Evolutionary conservation across 2,888 invertebrate genomes (phyloP), one percentile per base, ranked within the genome.

Genomic region (Ariolimax columbianus): DNA sequence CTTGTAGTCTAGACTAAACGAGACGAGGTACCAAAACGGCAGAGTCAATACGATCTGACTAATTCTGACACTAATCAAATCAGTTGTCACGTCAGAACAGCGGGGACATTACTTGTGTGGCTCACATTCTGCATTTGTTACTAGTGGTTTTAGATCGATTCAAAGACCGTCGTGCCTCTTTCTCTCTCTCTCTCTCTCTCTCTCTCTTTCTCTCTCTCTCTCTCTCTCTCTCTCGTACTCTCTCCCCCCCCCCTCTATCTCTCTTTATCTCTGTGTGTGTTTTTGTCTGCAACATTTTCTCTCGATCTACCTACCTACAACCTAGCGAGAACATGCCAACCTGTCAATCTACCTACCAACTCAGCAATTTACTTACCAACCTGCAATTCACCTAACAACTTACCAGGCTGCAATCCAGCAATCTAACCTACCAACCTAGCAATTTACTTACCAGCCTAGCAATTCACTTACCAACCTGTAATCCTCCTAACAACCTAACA

Each of bases 11-110:
- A 66, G 66, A 66, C 66, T 23, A 19, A 66, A 33, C 0, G 66
- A 66, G 33, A 66, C 33, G 66, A 66, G 66, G 33, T 33, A 66
- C 66, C 66, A 4, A 66, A 66, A 30, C 14, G 66, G 30, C 33
- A 66, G 66, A 66, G 19, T 2, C 66, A 66, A 66, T 66, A 66
- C 33, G 66, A 66, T 66, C 66, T 33, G 17, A 17, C 66, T 23
- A 33, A 66, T 33, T 30, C 33, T 17, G 14, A 33, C 33, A 66
- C 30, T 66, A 66, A 66, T 66, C 66, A 66, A 66, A 66, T 66
- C 66, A 66, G 66, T 33, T 66, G 33, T 66, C 66, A 66, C 66
- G 66, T 66, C 66, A 66, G 33, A 66, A 30, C 33, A 66, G 33
- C 33, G 17, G 19, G 66, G 33, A 66, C 66, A 66, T 66, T 66